Evolutionary conservation across 2,797 vertebrate genomes (phyloP), one percentile per base, ranked within the genome.

Genomic region (Threskiornis aethiopicus): DNA sequence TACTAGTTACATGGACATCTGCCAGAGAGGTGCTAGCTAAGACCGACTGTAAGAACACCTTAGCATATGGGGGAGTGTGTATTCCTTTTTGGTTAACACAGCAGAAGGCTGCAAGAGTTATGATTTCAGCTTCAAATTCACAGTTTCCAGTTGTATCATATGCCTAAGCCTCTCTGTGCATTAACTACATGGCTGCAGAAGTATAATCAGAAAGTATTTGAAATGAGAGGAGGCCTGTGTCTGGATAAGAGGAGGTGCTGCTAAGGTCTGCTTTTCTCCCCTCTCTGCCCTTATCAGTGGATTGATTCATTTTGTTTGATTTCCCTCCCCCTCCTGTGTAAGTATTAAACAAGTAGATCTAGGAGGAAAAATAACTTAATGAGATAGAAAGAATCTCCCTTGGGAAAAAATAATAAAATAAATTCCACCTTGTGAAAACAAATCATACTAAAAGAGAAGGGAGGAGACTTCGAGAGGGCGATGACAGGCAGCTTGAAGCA

Each of bases 241-340:
- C 31, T 89, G 58, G 41, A 6, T 28, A 54, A 84, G n/a, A 71
- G 31, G 44, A 95, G 31, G 7, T 69, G 33, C 24, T 89, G 51
- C 59, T 42, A 11, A 59, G 26, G 21, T 83, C 39, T 90, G 25
- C 16, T 73, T 28, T 92, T 54, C 37, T 42, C 7, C 31, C 13
- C 31, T 65, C 58, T 93, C 62, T 94, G 73, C 19, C 26, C 16
- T 58, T 76, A 33, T 37, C 44, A 29, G 31, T 57, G 66, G 28
- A 82, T 82, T 64, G 54, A 49, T 82, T 83, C 0, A 21, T 65
- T 83, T 82, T 41, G 31, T 88, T 79, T 89, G 22, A 25, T 51
- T 46, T 22, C 37, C n/a, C 15, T 10, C 3, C 6, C 14, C 35
- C 7, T 16, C 42, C 0, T 0, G 1, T 46, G 29, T 71, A 89